Conservation (phyloP, 2,888 invertebrate species). For the Drosophila fulvimacula region DNA sequence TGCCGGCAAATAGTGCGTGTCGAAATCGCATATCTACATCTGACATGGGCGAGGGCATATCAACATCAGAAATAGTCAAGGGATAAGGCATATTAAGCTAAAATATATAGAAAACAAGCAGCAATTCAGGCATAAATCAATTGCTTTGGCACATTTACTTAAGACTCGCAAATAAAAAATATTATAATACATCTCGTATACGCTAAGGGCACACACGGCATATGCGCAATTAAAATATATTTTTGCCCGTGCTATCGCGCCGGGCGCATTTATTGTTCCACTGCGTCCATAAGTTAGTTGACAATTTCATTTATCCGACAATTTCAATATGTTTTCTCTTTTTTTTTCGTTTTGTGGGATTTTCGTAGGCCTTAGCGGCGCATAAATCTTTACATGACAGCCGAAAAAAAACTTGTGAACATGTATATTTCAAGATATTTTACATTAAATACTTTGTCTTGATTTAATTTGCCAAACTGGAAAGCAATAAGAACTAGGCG, state of each 20-base stretch:
- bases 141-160: constrained; percentile 72
- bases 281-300: constrained; percentile 28
- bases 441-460: neutral
- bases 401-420: constrained; percentile 20
- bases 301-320: constrained; percentile 64
- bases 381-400: constrained; percentile 68
- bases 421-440: constrained; percentile 19
- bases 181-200: constrained; percentile 23
- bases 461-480: neutral
- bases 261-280: constrained; percentile 18
- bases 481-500: neutral
- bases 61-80: constrained; percentile 35
- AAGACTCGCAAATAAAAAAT: constrained; percentile 27
- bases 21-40: constrained; percentile 58
- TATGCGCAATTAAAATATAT: constrained; percentile 70
- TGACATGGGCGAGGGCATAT: constrained; percentile 40
- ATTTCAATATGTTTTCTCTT: constrained; percentile 65
- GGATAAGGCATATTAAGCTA: constrained; percentile 12
- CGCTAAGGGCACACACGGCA: constrained; percentile 32
- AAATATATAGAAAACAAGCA: constrained; percentile 39
- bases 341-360: constrained; percentile 37
- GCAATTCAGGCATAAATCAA: constrained; percentile 67
- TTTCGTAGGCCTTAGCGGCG: constrained; percentile 20
- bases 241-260: constrained; percentile 32
- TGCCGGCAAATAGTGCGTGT: constrained; percentile 70